phyloP scores from a whole-genome alignment of 2,113 vertebrate species.

The Octodon degus region DNA sequence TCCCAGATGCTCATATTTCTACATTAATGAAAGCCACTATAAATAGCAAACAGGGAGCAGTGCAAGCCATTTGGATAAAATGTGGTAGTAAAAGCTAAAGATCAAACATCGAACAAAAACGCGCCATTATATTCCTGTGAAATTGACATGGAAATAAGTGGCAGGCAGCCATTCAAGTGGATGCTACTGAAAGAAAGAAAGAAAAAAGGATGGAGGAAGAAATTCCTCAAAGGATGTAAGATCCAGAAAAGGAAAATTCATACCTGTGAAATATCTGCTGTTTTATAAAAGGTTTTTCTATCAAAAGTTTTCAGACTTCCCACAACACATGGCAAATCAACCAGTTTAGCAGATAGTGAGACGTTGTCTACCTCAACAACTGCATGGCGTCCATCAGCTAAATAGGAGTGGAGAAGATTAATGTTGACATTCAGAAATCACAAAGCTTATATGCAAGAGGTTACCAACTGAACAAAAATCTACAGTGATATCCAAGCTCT shows the following conservation, averaged over 20 bases:
- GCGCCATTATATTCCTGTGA: constrained; percentile 48
- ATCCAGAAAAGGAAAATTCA: constrained; percentile 35
- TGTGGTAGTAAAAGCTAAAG: constrained; percentile 51
- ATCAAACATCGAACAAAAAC: constrained; percentile 22
- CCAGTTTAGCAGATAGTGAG: constrained; percentile 93
- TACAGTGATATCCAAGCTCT: background rate
- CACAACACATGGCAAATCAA: constrained; percentile 95
- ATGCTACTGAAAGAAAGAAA: constrained; percentile 50
- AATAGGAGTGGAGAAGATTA: constrained; percentile 56
- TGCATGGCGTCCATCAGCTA: constrained; percentile 94
- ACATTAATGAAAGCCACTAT: constrained; percentile 49
- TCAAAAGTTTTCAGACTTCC: constrained; percentile 96
- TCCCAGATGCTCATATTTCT: constrained; percentile 45
- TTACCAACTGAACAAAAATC: constrained; percentile 22
- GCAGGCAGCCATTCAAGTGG: background rate
- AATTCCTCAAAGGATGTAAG: constrained; percentile 31
- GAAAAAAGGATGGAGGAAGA: background rate
- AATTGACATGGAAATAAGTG: background rate
- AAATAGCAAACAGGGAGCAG: constrained; percentile 52
- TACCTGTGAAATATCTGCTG: constrained; percentile 98
- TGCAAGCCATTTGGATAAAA: constrained; percentile 60
- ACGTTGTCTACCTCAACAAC: constrained; percentile 94
- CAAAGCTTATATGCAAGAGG: constrained; percentile 15
- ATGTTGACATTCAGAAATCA: constrained; percentile 49
- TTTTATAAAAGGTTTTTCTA: constrained; percentile 97